A percentile compares a stretch with the other conserved stretches of the same genome.
Evolutionary conservation across 2,888 invertebrate genomes (phyloP).

Genomic region (Pristionchus maxplancki): DNA sequence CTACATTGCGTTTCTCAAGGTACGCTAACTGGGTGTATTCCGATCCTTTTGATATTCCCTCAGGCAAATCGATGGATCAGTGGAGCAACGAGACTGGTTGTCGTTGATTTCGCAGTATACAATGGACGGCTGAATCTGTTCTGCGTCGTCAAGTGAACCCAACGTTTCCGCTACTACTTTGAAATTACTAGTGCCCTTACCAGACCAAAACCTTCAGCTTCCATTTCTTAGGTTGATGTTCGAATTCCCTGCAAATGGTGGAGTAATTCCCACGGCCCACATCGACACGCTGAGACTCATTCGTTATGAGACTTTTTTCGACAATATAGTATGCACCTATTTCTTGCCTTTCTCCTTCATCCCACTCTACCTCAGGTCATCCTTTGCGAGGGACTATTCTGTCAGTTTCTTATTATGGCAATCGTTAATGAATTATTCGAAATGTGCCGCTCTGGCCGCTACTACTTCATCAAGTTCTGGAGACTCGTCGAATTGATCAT

Average conservation of each 20-base stretch:
- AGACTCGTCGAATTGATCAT: no score
- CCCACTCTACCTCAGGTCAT: no score
- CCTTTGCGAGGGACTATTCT: no score
- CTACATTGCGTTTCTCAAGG: conserved; percentile 50
- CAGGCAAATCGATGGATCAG: conserved; percentile 83
- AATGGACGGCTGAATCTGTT: conserved; percentile 86
- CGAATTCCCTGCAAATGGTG: conserved; percentile 86
- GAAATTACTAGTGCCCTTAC: no score
- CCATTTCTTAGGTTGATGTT: conserved; percentile 84
- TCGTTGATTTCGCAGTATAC: conserved; percentile 86
- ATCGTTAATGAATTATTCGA: no score
- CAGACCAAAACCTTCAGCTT: no score
- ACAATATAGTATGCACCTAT: conserved; percentile 71
- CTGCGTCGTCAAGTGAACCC: conserved; percentile 82
- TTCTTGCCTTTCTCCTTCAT: no score
- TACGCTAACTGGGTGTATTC: neutral
- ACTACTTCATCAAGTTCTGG: conserved; percentile 80
- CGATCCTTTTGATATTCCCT: neutral
- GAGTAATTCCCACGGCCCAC: conserved; percentile 82
- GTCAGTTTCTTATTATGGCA: no score
- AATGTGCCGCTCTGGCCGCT: no score
- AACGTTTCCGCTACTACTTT: no score
- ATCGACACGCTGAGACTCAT: conserved; percentile 75
- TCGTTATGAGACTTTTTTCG: conserved; percentile 81
- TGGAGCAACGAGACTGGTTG: conserved; percentile 84